Evolutionary conservation across 30 jellyfish, hydroid and myxozoan genomes (phyloP).

Genomic region (Aurelia aurita complex sp. Pacific): DNA sequence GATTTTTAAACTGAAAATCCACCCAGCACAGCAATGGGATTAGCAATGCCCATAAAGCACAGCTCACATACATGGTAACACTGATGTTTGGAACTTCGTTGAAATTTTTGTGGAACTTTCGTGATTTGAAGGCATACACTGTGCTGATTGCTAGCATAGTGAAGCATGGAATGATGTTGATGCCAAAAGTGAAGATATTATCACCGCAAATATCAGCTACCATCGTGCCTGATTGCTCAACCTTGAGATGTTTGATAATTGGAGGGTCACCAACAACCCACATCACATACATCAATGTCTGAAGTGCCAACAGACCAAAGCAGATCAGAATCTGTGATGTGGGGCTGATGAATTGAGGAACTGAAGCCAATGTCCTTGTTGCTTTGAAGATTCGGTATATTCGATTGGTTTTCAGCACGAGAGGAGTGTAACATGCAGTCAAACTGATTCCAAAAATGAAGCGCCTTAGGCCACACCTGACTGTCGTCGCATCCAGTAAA

Average conservation of each 20-base stretch:
- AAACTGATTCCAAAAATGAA: slow-evolving; percentile 79
- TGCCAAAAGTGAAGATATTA: slow-evolving; percentile 6
- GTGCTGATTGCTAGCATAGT: slow-evolving; percentile 39
- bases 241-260: slow-evolving; percentile 43
- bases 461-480: slow-evolving; percentile 60
- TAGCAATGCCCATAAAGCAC: slow-evolving; percentile 41
- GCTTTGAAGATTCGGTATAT: slow-evolving; percentile 78
- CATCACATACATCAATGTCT: slow-evolving; percentile 55
- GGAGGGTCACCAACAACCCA: slow-evolving; percentile 88
- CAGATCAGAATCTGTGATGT: slow-evolving; percentile 79
- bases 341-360: slow-evolving; percentile 68
- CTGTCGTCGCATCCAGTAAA: slow-evolving; percentile 38
- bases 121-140: not conserved
- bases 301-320: slow-evolving; percentile 69
- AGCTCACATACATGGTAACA: slow-evolving; percentile 19
- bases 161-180: slow-evolving; percentile 41
- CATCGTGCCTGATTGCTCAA: slow-evolving; percentile 26
- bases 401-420: slow-evolving; percentile 78
- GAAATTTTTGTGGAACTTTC: slow-evolving; percentile 41
- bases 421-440: slow-evolving; percentile 89
- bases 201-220: slow-evolving; percentile 37
- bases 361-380: slow-evolving; percentile 33
- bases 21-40: slow-evolving; percentile 28
- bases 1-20: slow-evolving; percentile 4
- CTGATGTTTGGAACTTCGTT: slow-evolving; percentile 48